Base-by-base conservation (phyloP, 2,113 vertebrate species). In the Tichodroma muraria region DNA sequence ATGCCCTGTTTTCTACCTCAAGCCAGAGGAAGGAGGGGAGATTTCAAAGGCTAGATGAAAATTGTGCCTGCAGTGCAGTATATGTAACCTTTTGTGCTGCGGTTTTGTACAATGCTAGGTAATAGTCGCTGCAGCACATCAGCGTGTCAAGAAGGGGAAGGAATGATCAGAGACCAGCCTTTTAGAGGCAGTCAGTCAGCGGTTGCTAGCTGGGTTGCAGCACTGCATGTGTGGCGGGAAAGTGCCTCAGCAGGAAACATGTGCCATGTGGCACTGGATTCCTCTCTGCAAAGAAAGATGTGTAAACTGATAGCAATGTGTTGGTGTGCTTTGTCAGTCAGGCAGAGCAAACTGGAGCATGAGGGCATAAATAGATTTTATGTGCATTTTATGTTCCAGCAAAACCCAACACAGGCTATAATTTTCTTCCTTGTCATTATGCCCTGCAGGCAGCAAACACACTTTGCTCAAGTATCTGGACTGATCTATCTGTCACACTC, bases 351-450 rank as follows among this genome's bases (percentile, higher is more conserved):
- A 53, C 69, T 6, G 5, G 69, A 93, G 52, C 19, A 24, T 28
- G 40, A 93, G 28, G 40, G 53, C 37, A 88, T 83, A 78, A 94
- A 94, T 95, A 53, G n/a, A 53, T 61, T 78, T 86, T 86, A 79
- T 86, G 64, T 53, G 82, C n/a, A 33, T 80, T 96, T 94, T 93
- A 73, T 84, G 44, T 95, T 80, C 60, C 77, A 57, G 49, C 45
- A 93, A 90, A 91, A 80, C 68, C 68, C 90, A 78, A 40, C 37
- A 84, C 44, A 83, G 52, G 19, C 82, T 95, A 88, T 85, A 93
- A 93, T 95, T 93, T 95, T 93, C 85, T n/a, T 84, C 77, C 53
- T 93, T 94, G 82, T 90, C 88, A 86, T 30, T 95, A 64, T 88
- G 88, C 80, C 91, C 90, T 92, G 44, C 59, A 95, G 93, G 91